Evolutionary conservation across 2,888 invertebrate species (phyloP).

Genomic region (Xestia c-nigrum): DNA sequence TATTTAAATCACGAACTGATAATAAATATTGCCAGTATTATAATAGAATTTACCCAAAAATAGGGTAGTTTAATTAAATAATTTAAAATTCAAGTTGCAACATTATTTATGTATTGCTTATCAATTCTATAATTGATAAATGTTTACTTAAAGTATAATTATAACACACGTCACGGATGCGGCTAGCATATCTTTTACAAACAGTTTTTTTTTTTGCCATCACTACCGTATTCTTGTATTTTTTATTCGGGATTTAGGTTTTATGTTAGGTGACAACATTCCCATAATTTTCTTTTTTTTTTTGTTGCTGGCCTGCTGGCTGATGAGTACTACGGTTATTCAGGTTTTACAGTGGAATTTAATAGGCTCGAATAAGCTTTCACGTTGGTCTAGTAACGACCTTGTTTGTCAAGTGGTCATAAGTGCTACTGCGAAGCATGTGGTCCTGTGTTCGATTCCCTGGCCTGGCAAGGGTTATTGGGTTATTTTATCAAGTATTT

Average conservation of each 20-base stretch:
- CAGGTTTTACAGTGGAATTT: background rate
- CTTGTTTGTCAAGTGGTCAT: background rate
- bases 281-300: background rate
- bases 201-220: background rate
- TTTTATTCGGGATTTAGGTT: background rate
- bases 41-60: conserved; percentile 19
- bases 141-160: background rate
- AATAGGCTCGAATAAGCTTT: background rate
- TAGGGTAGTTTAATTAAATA: background rate
- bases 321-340: background rate
- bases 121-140: background rate
- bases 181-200: background rate
- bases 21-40: conserved; percentile 9
- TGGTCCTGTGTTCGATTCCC: background rate
- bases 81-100: background rate
- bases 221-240: background rate
- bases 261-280: background rate
- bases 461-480: background rate
- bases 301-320: background rate
- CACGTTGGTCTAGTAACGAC: too few relatives aligned
- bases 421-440: background rate
- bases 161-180: background rate
- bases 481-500: background rate
- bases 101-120: background rate
- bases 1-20: background rate